A percentile compares a stretch with the other conserved stretches of the same genome.
phyloP scores from a whole-genome alignment of 2,888 invertebrate genomes.

The Trissolcus brochymenae region DNA sequence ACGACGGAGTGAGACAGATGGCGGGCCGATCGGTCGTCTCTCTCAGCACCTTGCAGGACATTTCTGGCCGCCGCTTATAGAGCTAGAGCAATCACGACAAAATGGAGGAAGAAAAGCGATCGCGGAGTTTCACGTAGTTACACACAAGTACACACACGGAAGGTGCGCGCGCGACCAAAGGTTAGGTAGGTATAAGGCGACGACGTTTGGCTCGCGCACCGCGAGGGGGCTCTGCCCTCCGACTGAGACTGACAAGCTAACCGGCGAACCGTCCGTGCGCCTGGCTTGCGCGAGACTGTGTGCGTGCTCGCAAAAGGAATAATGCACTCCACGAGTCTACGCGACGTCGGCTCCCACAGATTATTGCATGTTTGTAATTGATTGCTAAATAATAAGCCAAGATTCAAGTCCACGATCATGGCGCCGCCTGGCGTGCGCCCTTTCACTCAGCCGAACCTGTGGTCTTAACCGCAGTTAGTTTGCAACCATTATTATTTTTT shows the following conservation, averaged over 20 bases:
- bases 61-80: conserved; percentile 67
- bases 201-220: conserved; percentile 67
- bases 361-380: conserved; percentile 8
- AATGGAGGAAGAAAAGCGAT: conserved; percentile 63
- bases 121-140: neutral
- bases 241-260: conserved; percentile 15
- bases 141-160: conserved; percentile 11
- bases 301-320: conserved; percentile 10
- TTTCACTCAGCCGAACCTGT: neutral
- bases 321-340: conserved; percentile 7
- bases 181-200: conserved; percentile 66
- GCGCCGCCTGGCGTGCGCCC: conserved; percentile 3
- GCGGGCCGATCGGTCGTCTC: conserved; percentile 46
- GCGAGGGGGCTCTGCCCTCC: conserved; percentile 68
- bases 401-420: neutral
- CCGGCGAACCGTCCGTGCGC: conserved; percentile 18
- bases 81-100: conserved; percentile 74
- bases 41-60: conserved; percentile 69
- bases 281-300: neutral
- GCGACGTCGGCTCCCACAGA: neutral
- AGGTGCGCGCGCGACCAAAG: conserved; percentile 33
- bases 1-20: conserved; percentile 55
- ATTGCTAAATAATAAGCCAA: conserved; percentile 3
- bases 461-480: neutral
- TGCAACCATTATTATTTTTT: too few species aligned